Conservation (phyloP, 2,797 vertebrate genomes). For the Lagothrix lagotricha region DNA sequence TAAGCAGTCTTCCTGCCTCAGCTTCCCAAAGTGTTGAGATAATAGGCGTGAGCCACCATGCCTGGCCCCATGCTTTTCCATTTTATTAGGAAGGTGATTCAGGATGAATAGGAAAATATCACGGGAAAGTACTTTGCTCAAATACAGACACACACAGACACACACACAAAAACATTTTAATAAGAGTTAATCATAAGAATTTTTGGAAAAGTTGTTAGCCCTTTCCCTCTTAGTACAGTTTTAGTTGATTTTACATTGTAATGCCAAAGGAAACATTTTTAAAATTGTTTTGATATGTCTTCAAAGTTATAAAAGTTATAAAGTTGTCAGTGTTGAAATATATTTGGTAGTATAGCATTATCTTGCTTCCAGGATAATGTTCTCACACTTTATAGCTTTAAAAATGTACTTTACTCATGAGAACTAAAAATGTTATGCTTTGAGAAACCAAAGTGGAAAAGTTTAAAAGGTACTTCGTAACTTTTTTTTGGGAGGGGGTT, state of each 20-base stretch:
- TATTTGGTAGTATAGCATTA: slow-evolving; percentile 54
- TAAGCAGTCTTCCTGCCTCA: neutral
- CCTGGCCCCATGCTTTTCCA: neutral
- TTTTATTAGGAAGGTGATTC: slow-evolving; percentile 12
- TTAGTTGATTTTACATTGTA: slow-evolving; percentile 40
- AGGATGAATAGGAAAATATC: neutral
- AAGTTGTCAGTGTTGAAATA: slow-evolving; percentile 53
- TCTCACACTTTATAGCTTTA: slow-evolving; percentile 61
- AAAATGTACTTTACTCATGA: slow-evolving; percentile 35
- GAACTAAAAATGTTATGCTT: neutral
- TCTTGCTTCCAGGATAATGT: slow-evolving; percentile 55
- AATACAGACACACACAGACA: neutral
- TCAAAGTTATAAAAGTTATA: slow-evolving; percentile 37
- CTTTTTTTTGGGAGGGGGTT: neutral
- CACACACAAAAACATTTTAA: neutral
- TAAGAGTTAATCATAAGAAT: neutral
- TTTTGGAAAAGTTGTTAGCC: slow-evolving; percentile 5
- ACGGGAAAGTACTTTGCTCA: neutral
- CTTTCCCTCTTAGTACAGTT: neutral
- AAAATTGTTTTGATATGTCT: neutral
- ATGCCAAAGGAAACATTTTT: slow-evolving; percentile 30
- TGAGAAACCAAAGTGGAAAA: slow-evolving; percentile 37
- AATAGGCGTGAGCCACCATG: neutral
- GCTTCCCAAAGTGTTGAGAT: neutral
- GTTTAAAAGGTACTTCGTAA: slow-evolving; percentile 44